Percentiles rank a stretch among this genome's conserved stretches.
phyloP scores from a whole-genome alignment of 2,113 vertebrate genomes.

The Pelodiscus sinensis region DNA sequence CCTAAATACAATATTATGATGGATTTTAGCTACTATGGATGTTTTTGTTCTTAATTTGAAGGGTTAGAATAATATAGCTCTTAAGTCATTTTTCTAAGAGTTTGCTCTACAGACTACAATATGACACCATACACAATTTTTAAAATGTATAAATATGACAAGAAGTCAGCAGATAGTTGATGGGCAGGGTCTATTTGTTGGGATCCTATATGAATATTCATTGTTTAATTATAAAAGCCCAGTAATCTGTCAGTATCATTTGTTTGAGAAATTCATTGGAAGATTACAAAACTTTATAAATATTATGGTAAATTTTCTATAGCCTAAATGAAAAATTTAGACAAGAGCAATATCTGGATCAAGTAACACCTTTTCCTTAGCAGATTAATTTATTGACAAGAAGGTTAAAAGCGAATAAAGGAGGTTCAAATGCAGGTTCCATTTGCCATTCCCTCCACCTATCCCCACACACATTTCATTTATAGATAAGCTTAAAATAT shows the following conservation, averaged over 20 bases:
- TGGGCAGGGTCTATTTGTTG: not conserved
- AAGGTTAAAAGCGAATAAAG: not conserved
- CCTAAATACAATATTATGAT: conserved; percentile 65
- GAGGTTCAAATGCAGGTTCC: not conserved
- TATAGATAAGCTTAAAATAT: not conserved
- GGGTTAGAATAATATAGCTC: conserved; percentile 25
- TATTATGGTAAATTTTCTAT: not conserved
- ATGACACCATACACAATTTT: not conserved
- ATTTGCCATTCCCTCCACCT: not conserved
- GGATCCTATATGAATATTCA: not conserved
- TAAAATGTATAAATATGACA: not conserved
- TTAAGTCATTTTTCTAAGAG: not conserved
- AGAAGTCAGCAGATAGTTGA: conserved; percentile 25
- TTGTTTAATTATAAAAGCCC: not conserved
- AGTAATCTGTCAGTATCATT: not conserved
- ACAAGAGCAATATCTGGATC: not conserved
- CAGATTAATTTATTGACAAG: not conserved
- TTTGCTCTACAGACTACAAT: conserved; percentile 6
- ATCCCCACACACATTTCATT: not conserved
- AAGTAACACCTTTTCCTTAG: not conserved
- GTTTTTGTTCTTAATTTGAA: conserved; percentile 60
- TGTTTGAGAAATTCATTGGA: not conserved
- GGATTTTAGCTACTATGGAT: conserved; percentile 59
- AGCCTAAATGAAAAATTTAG: not conserved
- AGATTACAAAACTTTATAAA: not conserved